Percentiles rank a stretch among this genome's conserved stretches.
Evolutionary conservation across 2,113 vertebrate genomes (phyloP).

Genomic region (Amphilophus citrinellus): DNA sequence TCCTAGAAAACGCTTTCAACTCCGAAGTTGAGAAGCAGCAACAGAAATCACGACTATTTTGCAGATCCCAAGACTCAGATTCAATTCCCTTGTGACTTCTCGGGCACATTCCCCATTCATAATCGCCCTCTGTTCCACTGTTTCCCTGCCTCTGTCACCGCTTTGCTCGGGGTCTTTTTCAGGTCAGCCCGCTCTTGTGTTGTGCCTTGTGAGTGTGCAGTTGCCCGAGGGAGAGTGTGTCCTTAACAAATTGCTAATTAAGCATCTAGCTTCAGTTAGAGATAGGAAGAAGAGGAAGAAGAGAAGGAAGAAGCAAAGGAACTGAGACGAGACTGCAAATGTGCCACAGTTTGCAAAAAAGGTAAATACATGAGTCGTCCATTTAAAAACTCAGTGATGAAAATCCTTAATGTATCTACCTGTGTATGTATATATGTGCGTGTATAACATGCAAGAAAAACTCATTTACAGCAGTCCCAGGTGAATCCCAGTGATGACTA

Average conservation of each 20-base stretch:
- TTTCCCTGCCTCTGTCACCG: constrained; percentile 31
- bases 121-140: constrained; percentile 33
- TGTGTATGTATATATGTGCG: neutral
- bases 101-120: constrained; percentile 25
- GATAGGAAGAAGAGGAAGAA: constrained; percentile 11
- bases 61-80: constrained; percentile 43
- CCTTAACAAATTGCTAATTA: constrained; percentile 74
- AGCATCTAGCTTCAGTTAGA: constrained; percentile 34
- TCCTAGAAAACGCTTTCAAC: constrained; percentile 34
- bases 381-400: neutral
- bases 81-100: constrained; percentile 52
- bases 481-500: neutral
- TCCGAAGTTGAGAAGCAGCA: constrained; percentile 3
- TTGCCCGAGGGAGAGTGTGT: constrained; percentile 56
- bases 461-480: neutral
- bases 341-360: neutral
- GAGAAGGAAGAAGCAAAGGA: neutral
- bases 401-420: neutral
- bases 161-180: constrained; percentile 53
- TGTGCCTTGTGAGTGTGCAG: constrained; percentile 56
- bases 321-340: constrained; percentile 24
- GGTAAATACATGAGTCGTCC: constrained; percentile 30
- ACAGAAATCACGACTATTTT: constrained; percentile 30
- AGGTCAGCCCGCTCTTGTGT: constrained; percentile 61
- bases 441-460: neutral